These are phyloP conservation scores for Myiozetetes cayanensis DNA, from an alignment of 2,113 vertebrate species.

Conservation along the genomic window DNA sequence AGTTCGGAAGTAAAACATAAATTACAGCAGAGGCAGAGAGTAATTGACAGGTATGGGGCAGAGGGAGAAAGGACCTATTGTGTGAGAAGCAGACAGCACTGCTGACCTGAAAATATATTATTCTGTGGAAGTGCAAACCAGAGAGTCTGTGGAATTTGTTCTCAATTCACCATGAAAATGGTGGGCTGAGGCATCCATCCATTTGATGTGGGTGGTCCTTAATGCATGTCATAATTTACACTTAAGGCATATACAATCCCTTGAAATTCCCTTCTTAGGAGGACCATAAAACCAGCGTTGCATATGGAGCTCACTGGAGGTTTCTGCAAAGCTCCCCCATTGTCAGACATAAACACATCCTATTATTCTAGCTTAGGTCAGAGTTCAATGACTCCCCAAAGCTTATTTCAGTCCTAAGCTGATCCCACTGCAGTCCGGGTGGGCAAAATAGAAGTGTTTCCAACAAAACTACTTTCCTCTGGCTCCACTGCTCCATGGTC, in stretches of 20 bases:
- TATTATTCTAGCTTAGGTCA: conserved; percentile 59
- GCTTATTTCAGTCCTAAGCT: conserved; percentile 34
- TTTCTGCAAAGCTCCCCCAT: conserved; percentile 48
- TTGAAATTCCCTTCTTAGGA: conserved; percentile 61
- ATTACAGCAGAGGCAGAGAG: conserved; percentile 4
- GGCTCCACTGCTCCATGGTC: fast-evolving
- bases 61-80: conserved; percentile 52
- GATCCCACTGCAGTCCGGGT: conserved; percentile 37
- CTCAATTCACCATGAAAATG: conserved; percentile 60
- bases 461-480: not conserved
- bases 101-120: conserved; percentile 54
- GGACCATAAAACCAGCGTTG: conserved; percentile 47
- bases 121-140: conserved; percentile 13
- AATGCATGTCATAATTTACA: conserved; percentile 66
- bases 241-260: conserved; percentile 20
- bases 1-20: not conserved
- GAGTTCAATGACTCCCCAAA: conserved; percentile 62
- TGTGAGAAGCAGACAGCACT: conserved; percentile 42
- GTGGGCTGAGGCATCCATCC: not conserved
- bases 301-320: conserved; percentile 35
- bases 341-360: conserved; percentile 62
- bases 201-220: conserved; percentile 63
- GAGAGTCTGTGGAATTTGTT: conserved; percentile 45
- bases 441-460: conserved; percentile 5
- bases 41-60: conserved; percentile 39